These are phyloP conservation scores for Tortricodes alternella DNA, from an alignment of 2,888 invertebrate genomes.

Conservation along the genomic window DNA sequence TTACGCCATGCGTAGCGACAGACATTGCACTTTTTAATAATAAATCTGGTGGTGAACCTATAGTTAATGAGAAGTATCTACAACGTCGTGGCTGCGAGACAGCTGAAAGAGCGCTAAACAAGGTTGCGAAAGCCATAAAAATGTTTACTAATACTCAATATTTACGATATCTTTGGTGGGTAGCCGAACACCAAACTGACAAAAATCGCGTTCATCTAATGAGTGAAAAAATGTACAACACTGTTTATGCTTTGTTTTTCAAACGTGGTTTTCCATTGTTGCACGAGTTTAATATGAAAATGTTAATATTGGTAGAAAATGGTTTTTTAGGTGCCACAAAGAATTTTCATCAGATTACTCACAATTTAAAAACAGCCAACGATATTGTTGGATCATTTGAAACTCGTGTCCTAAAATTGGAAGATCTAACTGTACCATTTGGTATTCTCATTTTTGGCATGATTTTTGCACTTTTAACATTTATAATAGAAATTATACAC, in stretches of 20 bases:
- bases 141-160: constrained; percentile 25
- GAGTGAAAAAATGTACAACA: constrained; percentile 6
- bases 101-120: constrained; percentile 2
- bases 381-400: constrained; percentile 1
- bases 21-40: constrained; percentile 8
- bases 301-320: constrained; percentile 8
- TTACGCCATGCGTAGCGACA: constrained; percentile 24
- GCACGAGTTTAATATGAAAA: not conserved
- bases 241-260: constrained; percentile 13
- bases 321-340: constrained; percentile 14
- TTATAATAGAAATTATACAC: constrained; percentile 2
- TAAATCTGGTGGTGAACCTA: not conserved
- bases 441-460: not conserved
- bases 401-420: constrained; percentile 2
- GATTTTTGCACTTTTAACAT: not conserved
- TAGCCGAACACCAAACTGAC: not conserved
- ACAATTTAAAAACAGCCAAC: not conserved
- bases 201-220: not conserved
- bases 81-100: constrained; percentile 19
- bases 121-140: constrained; percentile 2
- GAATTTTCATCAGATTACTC: constrained; percentile 1
- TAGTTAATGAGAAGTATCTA: constrained; percentile 12
- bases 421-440: constrained; percentile 17
- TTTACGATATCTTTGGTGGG: constrained; percentile 25
- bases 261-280: constrained; percentile 24